A percentile compares a stretch with the other conserved stretches of the same genome.
phyloP scores from a whole-genome alignment of 2,797 vertebrate genomes.

The Pagetopsis macropterus region DNA sequence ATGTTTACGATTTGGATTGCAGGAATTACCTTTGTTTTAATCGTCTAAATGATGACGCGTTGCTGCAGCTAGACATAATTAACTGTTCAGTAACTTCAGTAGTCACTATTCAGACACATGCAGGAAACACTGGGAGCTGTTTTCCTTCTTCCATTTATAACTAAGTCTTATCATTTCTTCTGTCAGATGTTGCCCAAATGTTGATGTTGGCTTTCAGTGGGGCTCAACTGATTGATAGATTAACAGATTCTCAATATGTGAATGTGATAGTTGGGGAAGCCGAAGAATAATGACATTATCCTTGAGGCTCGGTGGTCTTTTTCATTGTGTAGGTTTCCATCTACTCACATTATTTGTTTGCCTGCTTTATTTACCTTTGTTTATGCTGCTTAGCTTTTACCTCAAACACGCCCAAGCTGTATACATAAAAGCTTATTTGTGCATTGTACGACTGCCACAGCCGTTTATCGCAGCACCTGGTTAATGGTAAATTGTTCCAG shows the following conservation, averaged over 20 bases:
- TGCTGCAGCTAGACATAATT: conserved; percentile 17
- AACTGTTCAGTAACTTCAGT: conserved; percentile 13
- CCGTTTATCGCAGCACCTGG: conserved; percentile 98
- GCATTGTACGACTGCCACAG: conserved; percentile 96
- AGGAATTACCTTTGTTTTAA: conserved; percentile 15
- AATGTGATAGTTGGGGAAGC: conserved; percentile 1
- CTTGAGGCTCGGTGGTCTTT: conserved; percentile 31
- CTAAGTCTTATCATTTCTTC: conserved; percentile 34
- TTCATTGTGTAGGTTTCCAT: conserved; percentile 62
- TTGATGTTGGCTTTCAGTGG: conserved; percentile 23
- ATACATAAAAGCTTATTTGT: conserved; percentile 95
- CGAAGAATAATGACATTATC: conserved; percentile 27
- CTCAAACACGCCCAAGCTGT: conserved; percentile 86
- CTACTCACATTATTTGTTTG: conserved; percentile 90
- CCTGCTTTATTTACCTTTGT: conserved; percentile 94
- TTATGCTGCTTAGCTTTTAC: conserved; percentile 91
- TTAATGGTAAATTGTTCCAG: conserved; percentile 99
- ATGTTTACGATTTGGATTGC: conserved; percentile 27
- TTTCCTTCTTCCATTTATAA: background rate
- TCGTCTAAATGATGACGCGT: conserved; percentile 19
- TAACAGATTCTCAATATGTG: conserved; percentile 27
- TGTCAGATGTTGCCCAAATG: conserved; percentile 32
- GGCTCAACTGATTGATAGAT: conserved; percentile 39
- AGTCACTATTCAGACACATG: conserved; percentile 19
- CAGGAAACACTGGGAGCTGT: background rate